Evolutionary conservation across 2,888 invertebrate species (phyloP).

Genomic region (Pandemis cinnamomeana): DNA sequence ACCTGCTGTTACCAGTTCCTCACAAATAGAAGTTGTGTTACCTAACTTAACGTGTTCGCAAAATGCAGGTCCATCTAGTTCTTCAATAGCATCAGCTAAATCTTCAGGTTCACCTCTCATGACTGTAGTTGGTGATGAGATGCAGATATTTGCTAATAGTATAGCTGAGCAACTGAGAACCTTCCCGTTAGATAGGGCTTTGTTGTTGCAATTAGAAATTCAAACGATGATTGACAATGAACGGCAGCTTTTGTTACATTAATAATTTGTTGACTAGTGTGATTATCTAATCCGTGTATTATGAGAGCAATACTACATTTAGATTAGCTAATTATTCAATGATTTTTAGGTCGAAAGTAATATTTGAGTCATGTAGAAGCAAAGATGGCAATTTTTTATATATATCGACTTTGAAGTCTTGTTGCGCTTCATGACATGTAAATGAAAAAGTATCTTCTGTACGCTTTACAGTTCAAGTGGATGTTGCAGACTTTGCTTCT

Average conservation of each 20-base stretch:
- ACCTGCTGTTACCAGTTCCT: not conserved
- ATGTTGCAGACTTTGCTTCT: no score
- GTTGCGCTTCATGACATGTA: no score
- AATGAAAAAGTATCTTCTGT: no score
- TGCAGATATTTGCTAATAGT: conserved; percentile 36
- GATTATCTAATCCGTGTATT: no score
- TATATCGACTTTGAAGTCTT: no score
- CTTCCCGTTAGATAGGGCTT: conserved; percentile 23
- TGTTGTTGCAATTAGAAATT: conserved; percentile 31
- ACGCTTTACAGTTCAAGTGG: no score
- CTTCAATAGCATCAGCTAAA: not conserved
- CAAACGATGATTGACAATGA: conserved; percentile 35
- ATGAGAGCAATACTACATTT: no score
- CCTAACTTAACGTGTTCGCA: conserved; percentile 1
- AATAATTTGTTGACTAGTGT: not conserved
- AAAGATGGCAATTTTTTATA: no score
- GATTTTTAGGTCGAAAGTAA: no score
- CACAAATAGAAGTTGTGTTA: conserved; percentile 2
- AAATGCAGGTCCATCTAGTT: not conserved
- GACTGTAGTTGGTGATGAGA: conserved; percentile 26
- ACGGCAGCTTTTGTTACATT: conserved; percentile 11
- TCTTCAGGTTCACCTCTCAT: not conserved
- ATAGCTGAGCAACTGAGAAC: conserved; percentile 34
- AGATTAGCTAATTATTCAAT: no score
- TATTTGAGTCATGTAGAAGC: no score